Evolutionary conservation across 2,888 invertebrate species (phyloP), one percentile per base, ranked within the genome.

Genomic region (Cataglyphis cursor): DNA sequence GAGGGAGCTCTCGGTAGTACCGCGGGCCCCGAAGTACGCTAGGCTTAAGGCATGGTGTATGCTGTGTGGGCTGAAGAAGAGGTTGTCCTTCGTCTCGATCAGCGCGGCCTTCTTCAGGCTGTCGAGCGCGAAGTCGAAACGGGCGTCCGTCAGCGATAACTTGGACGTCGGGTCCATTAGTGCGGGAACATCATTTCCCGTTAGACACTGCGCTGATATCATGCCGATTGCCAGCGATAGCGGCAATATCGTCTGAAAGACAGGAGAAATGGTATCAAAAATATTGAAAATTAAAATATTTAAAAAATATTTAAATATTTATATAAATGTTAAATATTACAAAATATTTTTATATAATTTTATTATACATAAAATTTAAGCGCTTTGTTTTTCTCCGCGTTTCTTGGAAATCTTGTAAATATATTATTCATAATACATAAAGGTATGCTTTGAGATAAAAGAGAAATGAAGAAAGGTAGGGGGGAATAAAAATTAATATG

Each of bases 21-120:
- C 97, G 0, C 96, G 96, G 0, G 98, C 95, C 0, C 98, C 97
- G 92, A 98, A 98, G 93, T 98, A 98, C 0, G 97, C 97, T 85
- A 98, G 95, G 70, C 97, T 94, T 48, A 98, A 93, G 0, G 98
- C 97, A 90, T 98, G 97, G 93, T 98, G 97, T 18, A 98, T 97
- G 88, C 98, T 98, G 95, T 97, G 97, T 0, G 98, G 98, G 8
- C 98, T 98, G 95, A 98, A 98, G 96, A 98, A 98, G 59, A 98
- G 95, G 94, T 98, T 98, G 89, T 97, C 97, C 61, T 96, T 95
- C 0, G 97, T 96, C 87, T 96, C 96, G 24, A 96, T 96, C 80
- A 96, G 95, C 88, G 97, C 96, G 87, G 97, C 96, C 24, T 96
- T 96, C 87, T 96, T 96, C 90, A 98, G 95, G 75, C 97, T 95